phyloP scores from a whole-genome alignment of 2,888 invertebrate species.

The Dorcus parallelipipedus region DNA sequence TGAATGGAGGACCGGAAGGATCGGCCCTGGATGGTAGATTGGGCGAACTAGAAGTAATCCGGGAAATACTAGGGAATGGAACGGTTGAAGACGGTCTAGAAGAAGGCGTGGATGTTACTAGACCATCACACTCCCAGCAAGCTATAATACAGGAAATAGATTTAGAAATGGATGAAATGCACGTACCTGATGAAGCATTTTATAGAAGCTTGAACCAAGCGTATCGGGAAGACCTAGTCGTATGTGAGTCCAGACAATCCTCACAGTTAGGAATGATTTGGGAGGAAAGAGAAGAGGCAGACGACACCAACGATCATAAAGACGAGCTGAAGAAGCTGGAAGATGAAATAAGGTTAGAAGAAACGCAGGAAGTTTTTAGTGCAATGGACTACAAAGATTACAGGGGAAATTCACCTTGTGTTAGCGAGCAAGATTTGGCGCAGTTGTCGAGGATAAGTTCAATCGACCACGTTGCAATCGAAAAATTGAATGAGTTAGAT shows the following conservation, averaged over 20 bases:
- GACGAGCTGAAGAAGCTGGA: slow-evolving; percentile 47
- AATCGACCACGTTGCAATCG: slow-evolving; percentile 73
- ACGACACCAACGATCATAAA: slow-evolving; percentile 51
- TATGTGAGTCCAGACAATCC: slow-evolving; percentile 55
- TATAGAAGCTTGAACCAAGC: slow-evolving; percentile 85
- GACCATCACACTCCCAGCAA: slow-evolving; percentile 36
- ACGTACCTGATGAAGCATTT: slow-evolving; percentile 77
- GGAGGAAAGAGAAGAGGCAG: slow-evolving; percentile 77
- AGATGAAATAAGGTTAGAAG: slow-evolving; percentile 53
- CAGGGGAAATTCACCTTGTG: slow-evolving; percentile 68
- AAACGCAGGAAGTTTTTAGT: slow-evolving; percentile 66
- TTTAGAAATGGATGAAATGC: slow-evolving; percentile 54
- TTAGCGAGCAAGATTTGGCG: slow-evolving; percentile 75
- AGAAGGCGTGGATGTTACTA: slow-evolving; percentile 59
- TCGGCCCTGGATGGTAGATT: slow-evolving; percentile 40
- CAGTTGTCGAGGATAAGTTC: slow-evolving; percentile 72
- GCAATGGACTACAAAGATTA: slow-evolving; percentile 77
- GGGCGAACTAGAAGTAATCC: slow-evolving; percentile 58
- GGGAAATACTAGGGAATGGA: slow-evolving; percentile 64
- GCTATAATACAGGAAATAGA: slow-evolving; percentile 44
- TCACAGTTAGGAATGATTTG: slow-evolving; percentile 83
- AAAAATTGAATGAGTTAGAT: slow-evolving; percentile 76
- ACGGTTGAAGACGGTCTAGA: slow-evolving; percentile 65
- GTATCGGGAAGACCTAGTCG: slow-evolving; percentile 75
- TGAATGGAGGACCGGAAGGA: slow-evolving; percentile 29